These are phyloP conservation scores for Drosophila rellima DNA, from an alignment of 2,888 invertebrate species.

Conservation along the genomic window DNA sequence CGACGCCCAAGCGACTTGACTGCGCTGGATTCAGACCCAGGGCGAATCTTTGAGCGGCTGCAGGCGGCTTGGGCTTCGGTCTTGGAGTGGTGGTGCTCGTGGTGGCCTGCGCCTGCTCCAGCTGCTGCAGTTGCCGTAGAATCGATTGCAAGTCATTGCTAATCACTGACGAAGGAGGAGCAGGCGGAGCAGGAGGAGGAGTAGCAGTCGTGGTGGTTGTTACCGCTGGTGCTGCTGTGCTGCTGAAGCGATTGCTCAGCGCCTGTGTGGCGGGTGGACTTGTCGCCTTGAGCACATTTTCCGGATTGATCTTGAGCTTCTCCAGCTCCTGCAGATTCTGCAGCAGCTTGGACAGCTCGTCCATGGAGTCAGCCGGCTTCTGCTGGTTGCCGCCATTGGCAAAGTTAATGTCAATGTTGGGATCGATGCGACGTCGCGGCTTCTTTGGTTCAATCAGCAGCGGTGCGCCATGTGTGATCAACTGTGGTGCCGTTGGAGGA, in stretches of 20 bases:
- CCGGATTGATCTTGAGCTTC: constrained; percentile 80
- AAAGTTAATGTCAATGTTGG: constrained; percentile 80
- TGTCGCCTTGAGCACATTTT: constrained; percentile 69
- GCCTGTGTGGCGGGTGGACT: constrained; percentile 32
- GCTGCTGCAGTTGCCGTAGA: constrained; percentile 70
- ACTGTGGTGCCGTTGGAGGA: constrained; percentile 49
- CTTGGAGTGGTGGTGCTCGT: constrained; percentile 32
- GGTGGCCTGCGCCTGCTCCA: constrained; percentile 66
- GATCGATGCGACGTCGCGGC: constrained; percentile 81
- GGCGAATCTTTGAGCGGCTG: constrained; percentile 12
- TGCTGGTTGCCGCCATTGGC: constrained; percentile 76
- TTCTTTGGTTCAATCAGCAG: constrained; percentile 80
- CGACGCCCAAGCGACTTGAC: constrained; percentile 34
- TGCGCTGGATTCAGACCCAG: constrained; percentile 16
- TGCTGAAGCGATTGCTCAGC: constrained; percentile 71
- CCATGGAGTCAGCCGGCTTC: constrained; percentile 45
- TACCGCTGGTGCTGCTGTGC: constrained; percentile 23
- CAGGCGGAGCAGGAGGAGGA: constrained; percentile 33
- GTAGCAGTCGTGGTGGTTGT: constrained; percentile 14
- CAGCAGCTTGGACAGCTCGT: constrained; percentile 86
- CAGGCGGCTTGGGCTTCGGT: constrained; percentile 1
- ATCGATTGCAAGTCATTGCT: constrained; percentile 69
- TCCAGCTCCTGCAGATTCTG: constrained; percentile 85
- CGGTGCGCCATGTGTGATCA: constrained; percentile 81
- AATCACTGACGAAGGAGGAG: constrained; percentile 18